These are phyloP conservation scores for Drosophila trapezifrons DNA, from an alignment of 1,140 invertebrate species.

Conservation along the genomic window DNA sequence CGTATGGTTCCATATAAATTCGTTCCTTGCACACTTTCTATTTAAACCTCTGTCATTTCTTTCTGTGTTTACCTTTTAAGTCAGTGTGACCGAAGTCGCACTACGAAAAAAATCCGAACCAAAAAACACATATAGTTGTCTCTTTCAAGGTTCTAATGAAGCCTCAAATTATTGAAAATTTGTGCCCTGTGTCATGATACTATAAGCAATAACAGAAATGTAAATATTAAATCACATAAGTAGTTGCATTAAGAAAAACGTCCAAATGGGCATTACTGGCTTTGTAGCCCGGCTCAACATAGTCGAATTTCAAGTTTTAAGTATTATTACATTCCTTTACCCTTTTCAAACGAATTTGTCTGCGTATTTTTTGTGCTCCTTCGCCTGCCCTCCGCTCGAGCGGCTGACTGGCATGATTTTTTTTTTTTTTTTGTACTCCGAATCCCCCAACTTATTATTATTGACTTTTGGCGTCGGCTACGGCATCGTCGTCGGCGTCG, in stretches of 20 bases:
- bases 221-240: neutral
- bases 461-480: slow-evolving; percentile 71
- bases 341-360: slow-evolving; percentile 82
- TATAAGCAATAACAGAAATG: no score
- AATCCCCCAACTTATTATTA: slow-evolving; percentile 70
- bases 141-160: no score
- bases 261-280: slow-evolving; percentile 13
- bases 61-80: no score
- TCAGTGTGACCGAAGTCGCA: no score
- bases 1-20: no score
- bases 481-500: slow-evolving; percentile 21
- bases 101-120: no score
- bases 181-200: no score
- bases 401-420: slow-evolving; percentile 23
- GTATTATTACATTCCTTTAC: slow-evolving; percentile 82
- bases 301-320: slow-evolving; percentile 81
- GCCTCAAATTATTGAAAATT: no score
- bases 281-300: slow-evolving; percentile 34
- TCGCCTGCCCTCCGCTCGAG: neutral
- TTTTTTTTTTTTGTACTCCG: slow-evolving; percentile 40
- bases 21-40: no score
- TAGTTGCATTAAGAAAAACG: neutral
- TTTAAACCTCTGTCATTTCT: no score
- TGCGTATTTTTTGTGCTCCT: slow-evolving; percentile 56
- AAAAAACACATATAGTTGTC: no score